Percentiles rank a stretch among this genome's conserved stretches.
phyloP scores from a whole-genome alignment of 2,797 vertebrate species.

The Harpagifer antarcticus region DNA sequence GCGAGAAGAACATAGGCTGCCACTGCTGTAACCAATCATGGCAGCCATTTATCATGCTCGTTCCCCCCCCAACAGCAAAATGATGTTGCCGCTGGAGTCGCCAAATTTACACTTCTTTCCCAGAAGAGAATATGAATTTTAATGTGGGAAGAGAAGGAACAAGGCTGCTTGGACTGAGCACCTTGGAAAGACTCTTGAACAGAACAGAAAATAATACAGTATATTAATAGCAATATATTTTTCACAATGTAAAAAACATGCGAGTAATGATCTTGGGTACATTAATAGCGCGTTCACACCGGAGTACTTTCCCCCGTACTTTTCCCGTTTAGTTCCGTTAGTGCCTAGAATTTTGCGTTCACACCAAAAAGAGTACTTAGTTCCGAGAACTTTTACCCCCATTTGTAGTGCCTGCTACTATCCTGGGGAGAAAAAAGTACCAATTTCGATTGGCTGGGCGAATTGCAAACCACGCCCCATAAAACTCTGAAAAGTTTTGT shows the following conservation, averaged over 20 bases:
- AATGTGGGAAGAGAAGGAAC: constrained; percentile 15
- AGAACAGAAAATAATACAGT: constrained; percentile 1
- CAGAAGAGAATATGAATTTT: constrained; percentile 29
- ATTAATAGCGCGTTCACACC: neutral
- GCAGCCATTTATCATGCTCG: constrained; percentile 61
- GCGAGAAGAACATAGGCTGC: constrained; percentile 68
- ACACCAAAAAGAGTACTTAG: too few species aligned
- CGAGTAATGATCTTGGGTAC: constrained; percentile 7
- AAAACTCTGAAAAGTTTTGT: too few species aligned
- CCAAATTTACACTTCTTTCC: constrained; percentile 31
- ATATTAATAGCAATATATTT: constrained; percentile 9
- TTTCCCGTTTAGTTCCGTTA: too few species aligned
- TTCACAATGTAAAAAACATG: constrained; percentile 6
- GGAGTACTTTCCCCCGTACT: too few species aligned
- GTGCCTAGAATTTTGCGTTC: too few species aligned
- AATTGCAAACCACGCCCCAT: too few species aligned
- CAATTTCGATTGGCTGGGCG: too few species aligned
- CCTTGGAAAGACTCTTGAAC: neutral
- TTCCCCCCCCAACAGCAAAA: constrained; percentile 47
- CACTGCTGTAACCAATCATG: constrained; percentile 72
- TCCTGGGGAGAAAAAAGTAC: too few species aligned
- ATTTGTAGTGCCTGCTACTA: too few species aligned
- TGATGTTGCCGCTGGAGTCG: constrained; percentile 30
- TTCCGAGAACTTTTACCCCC: too few species aligned
- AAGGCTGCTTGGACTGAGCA: constrained; percentile 2